A percentile compares a stretch with the other conserved stretches of the same genome.
phyloP scores from a whole-genome alignment of 2,113 vertebrate species.

The Terrapene triunguis region DNA sequence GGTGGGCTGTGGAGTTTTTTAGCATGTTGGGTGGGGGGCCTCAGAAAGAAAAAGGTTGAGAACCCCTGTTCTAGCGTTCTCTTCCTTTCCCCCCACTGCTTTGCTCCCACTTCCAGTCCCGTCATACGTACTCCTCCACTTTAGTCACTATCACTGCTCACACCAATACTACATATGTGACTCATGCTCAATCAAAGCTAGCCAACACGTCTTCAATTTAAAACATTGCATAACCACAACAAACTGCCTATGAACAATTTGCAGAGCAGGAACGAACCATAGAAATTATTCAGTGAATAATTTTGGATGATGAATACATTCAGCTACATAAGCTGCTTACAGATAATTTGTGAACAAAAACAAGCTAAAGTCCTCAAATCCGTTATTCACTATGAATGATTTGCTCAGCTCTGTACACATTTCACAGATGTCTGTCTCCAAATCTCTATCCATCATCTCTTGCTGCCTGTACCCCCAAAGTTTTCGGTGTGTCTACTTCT shows the following conservation, averaged over 20 bases:
- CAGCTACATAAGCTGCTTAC: not conserved
- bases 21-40: no score
- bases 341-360: not conserved
- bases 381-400: not conserved
- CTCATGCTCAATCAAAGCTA: not conserved
- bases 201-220: not conserved
- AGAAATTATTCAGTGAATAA: not conserved
- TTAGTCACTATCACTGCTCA: not conserved
- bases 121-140: not conserved
- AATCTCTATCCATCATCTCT: not conserved
- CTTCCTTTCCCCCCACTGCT: no score
- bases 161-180: not conserved
- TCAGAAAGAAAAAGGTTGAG: no score
- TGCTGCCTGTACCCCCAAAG: not conserved
- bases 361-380: not conserved
- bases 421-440: not conserved
- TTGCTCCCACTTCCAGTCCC: not conserved
- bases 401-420: not conserved
- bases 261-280: not conserved
- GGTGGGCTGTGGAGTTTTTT: no score
- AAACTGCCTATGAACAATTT: not conserved
- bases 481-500: not conserved
- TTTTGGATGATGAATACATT: not conserved
- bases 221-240: not conserved
- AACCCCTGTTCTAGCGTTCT: no score